Conservation (phyloP, 1,140 invertebrate genomes). For the Solenopsis invicta region DNA sequence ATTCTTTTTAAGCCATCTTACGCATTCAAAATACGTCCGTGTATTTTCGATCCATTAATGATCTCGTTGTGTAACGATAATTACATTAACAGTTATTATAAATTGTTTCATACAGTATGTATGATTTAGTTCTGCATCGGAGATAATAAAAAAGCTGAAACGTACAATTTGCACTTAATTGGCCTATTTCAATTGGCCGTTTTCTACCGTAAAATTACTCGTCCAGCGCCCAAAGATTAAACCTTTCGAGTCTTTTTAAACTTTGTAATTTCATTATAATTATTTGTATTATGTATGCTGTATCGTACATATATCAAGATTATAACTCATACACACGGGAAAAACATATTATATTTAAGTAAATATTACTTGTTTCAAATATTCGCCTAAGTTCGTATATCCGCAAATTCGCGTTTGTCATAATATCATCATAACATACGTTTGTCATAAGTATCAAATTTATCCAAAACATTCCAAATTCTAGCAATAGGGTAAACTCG, state of each 20-base stretch:
- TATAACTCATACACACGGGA: not conserved
- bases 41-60: not conserved
- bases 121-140: not conserved
- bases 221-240: not conserved
- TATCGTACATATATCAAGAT: slow-evolving; percentile 12
- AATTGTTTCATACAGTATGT: not conserved
- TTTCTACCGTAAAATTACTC: slow-evolving; percentile 7
- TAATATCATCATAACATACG: no score
- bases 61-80: not conserved
- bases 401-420: no score
- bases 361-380: no score
- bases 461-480: no score
- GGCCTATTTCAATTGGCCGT: slow-evolving; percentile 7
- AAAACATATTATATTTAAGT: no score
- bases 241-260: slow-evolving; percentile 15
- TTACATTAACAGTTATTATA: slow-evolving; percentile 46
- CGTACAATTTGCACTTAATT: slow-evolving; percentile 2
- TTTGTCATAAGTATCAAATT: no score
- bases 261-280: slow-evolving; percentile 31
- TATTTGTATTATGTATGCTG: not conserved
- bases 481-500: no score
- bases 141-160: slow-evolving; percentile 8
- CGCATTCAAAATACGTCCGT: not conserved
- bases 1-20: not conserved
- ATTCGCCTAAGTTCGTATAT: no score